Evolutionary conservation across 2,888 invertebrate genomes (phyloP).

Genomic region (Meliscaeva auricollis): DNA sequence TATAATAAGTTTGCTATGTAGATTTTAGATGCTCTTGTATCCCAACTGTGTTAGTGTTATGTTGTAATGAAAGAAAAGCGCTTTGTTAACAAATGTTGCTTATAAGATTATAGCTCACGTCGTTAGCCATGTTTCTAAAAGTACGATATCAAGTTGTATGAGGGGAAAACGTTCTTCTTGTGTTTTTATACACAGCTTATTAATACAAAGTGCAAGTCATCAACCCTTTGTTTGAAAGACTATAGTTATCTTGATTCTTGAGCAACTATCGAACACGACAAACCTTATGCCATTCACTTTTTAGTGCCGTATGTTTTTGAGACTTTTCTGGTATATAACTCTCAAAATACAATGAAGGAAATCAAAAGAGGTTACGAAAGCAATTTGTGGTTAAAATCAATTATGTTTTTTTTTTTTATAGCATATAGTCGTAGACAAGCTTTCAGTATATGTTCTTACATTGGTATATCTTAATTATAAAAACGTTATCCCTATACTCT

Average conservation of each 20-base stretch:
- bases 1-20: conserved; percentile 10
- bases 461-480: not conserved
- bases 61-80: conserved; percentile 27
- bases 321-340: not conserved
- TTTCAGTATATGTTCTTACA: not conserved
- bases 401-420: not conserved
- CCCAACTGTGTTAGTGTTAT: conserved; percentile 26
- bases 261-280: conserved; percentile 38
- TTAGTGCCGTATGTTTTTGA: not conserved
- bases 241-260: conserved; percentile 53
- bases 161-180: conserved; percentile 9
- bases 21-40: conserved; percentile 18
- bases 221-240: conserved; percentile 52
- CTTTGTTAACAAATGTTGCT: conserved; percentile 55
- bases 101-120: conserved; percentile 66
- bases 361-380: not conserved
- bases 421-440: not conserved
- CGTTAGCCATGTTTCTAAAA: conserved; percentile 38
- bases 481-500: not conserved
- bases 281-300: conserved; percentile 1
- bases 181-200: conserved; percentile 43
- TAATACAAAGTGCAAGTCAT: conserved; percentile 62
- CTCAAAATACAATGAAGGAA: not conserved
- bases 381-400: not conserved
- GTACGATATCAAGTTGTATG: conserved; percentile 45